These are phyloP conservation scores for Pseudochirops cupreus DNA, from an alignment of 2,797 vertebrate genomes.

Conservation along the genomic window DNA sequence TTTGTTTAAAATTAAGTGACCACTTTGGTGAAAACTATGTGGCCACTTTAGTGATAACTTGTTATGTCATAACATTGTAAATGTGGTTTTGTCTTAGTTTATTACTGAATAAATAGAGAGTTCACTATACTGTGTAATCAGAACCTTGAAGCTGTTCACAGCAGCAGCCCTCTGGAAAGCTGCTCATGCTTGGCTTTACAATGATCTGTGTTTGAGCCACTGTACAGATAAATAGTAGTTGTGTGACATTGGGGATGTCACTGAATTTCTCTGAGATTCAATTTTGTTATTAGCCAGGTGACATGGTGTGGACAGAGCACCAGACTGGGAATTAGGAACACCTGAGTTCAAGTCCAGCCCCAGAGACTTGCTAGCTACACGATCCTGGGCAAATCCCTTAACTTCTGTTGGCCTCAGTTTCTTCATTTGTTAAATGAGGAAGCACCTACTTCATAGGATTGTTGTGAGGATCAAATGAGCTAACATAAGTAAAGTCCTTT, in stretches of 20 bases:
- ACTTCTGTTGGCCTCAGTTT: background rate
- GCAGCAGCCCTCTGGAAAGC: too few species aligned
- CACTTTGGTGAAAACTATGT: too few species aligned
- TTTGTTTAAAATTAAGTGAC: too few species aligned
- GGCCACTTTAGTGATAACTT: too few species aligned
- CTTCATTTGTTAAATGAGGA: background rate
- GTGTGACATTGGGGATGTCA: background rate
- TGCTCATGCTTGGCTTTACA: too few species aligned
- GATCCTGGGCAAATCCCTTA: background rate
- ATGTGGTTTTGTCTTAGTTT: too few species aligned
- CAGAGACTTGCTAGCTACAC: background rate
- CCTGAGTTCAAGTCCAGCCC: background rate
- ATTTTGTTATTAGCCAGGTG: background rate
- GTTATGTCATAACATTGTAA: too few species aligned
- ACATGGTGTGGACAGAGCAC: background rate
- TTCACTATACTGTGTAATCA: too few species aligned
- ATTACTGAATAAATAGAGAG: too few species aligned
- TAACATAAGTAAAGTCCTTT: background rate
- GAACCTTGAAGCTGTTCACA: too few species aligned
- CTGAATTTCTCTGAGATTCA: background rate
- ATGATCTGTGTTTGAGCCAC: background rate
- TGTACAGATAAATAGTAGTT: background rate
- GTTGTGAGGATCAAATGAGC: background rate
- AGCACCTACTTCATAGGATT: background rate
- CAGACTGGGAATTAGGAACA: background rate